Conservation (phyloP, 1,140 invertebrate genomes). For the Hydropsyche tenuis region DNA sequence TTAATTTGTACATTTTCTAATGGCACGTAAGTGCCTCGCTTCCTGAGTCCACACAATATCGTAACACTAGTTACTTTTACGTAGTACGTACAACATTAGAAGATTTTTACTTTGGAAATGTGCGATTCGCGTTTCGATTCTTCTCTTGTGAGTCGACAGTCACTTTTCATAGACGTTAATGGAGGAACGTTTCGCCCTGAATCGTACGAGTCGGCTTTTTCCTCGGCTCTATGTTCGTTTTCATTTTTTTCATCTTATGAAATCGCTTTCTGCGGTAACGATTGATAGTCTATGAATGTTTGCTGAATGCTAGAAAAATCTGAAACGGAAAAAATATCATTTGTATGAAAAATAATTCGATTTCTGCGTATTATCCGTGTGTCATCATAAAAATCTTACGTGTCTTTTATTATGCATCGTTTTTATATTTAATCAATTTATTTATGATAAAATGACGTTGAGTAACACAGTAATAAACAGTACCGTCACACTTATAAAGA, state of each 20-base stretch:
- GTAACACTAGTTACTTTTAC: background rate
- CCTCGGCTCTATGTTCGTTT: background rate
- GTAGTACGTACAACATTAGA: too few relatives aligned
- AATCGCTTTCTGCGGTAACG: background rate
- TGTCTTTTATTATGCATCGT: too few relatives aligned
- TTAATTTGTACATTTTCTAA: slow-evolving; percentile 28
- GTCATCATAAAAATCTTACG: too few relatives aligned
- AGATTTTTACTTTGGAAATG: background rate
- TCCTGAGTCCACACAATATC: background rate
- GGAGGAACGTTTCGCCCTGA: slow-evolving; percentile 12
- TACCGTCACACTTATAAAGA: too few relatives aligned
- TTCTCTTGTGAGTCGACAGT: background rate
- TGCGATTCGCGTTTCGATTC: background rate
- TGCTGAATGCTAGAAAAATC: too few relatives aligned
- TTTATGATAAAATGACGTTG: too few relatives aligned
- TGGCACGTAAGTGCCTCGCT: background rate
- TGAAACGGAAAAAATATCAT: too few relatives aligned
- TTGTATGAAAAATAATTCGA: too few relatives aligned
- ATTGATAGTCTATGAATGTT: too few relatives aligned
- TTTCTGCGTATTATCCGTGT: too few relatives aligned
- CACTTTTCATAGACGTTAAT: background rate
- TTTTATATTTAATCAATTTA: too few relatives aligned
- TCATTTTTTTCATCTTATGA: slow-evolving; percentile 9
- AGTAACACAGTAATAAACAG: too few relatives aligned
- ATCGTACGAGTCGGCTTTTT: background rate